phyloP scores from a whole-genome alignment of 2,113 vertebrate genomes.

The Empidonax traillii region DNA sequence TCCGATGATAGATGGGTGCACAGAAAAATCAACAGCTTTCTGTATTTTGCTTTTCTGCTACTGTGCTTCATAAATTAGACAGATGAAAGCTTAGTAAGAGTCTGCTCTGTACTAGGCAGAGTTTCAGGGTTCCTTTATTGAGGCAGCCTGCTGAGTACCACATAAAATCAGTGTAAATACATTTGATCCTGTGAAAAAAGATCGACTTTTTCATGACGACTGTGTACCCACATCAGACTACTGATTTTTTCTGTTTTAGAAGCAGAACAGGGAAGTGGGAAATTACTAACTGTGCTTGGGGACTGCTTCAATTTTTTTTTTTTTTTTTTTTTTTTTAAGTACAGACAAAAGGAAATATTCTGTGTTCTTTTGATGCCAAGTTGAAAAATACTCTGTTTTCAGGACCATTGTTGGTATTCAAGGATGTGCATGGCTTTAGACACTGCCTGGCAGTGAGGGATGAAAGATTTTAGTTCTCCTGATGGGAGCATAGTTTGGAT shows the following conservation, averaged over 20 bases:
- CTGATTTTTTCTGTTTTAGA: neutral
- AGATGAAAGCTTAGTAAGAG: neutral
- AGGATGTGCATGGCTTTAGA: neutral
- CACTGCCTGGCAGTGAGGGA: neutral
- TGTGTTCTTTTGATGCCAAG: neutral
- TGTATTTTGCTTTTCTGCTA: neutral
- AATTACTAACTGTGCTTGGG: neutral
- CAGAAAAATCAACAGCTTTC: slow-evolving; percentile 12
- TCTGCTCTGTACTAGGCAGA: neutral
- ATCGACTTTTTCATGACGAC: neutral
- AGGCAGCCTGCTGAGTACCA: neutral
- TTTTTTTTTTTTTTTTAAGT: neutral
- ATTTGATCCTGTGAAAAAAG: neutral
- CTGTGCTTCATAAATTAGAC: slow-evolving; percentile 11
- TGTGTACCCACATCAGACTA: neutral
- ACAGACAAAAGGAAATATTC: neutral
- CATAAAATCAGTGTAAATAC: neutral
- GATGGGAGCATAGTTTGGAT: neutral
- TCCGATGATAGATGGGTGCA: neutral
- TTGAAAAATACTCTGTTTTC: neutral
- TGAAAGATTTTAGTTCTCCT: neutral
- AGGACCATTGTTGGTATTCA: neutral
- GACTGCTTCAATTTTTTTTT: neutral
- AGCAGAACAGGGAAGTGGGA: neutral
- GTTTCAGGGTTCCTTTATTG: neutral